phyloP scores from a whole-genome alignment of 1,140 invertebrate genomes.

The Ladona fulva region DNA sequence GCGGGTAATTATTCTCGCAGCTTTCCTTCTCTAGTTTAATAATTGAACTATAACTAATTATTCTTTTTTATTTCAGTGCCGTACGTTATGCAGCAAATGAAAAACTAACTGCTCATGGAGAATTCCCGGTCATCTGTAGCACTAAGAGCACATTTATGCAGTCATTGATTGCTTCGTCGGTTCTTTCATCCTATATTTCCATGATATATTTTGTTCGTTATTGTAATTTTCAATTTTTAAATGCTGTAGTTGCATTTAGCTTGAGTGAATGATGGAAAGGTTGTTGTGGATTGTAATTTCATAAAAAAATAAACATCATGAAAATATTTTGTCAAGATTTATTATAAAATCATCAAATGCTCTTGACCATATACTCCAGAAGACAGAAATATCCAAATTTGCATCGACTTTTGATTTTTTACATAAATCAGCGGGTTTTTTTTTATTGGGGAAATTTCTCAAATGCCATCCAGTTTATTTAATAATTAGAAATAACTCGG shows the following conservation, averaged over 20 bases:
- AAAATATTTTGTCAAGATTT: slow-evolving; percentile 27
- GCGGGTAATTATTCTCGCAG: background rate
- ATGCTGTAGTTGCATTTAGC: too few species aligned
- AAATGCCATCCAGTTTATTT: slow-evolving; percentile 11
- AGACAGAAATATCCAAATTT: slow-evolving; percentile 27
- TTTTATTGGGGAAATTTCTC: background rate
- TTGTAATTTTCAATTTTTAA: too few species aligned
- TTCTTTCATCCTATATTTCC: too few species aligned
- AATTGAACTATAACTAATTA: slow-evolving; percentile 1
- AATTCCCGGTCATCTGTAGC: too few species aligned
- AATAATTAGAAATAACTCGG: slow-evolving; percentile 5
- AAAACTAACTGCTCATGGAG: background rate
- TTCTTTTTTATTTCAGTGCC: slow-evolving; percentile 14
- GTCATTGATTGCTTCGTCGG: too few species aligned
- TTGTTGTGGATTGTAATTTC: background rate
- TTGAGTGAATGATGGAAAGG: too few species aligned
- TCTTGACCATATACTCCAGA: slow-evolving; percentile 28
- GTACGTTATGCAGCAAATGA: slow-evolving; percentile 8
- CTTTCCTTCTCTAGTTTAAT: too few species aligned
- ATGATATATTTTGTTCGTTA: too few species aligned
- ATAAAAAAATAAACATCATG: background rate
- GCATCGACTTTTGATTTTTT: slow-evolving; percentile 25
- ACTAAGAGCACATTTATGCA: too few species aligned
- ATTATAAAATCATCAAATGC: slow-evolving; percentile 32
- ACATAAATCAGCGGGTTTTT: slow-evolving; percentile 11